Evolutionary conservation across 1,140 invertebrate genomes (phyloP), one percentile per base, ranked within the genome.

Genomic region (Caenorhabditis elegans): DNA sequence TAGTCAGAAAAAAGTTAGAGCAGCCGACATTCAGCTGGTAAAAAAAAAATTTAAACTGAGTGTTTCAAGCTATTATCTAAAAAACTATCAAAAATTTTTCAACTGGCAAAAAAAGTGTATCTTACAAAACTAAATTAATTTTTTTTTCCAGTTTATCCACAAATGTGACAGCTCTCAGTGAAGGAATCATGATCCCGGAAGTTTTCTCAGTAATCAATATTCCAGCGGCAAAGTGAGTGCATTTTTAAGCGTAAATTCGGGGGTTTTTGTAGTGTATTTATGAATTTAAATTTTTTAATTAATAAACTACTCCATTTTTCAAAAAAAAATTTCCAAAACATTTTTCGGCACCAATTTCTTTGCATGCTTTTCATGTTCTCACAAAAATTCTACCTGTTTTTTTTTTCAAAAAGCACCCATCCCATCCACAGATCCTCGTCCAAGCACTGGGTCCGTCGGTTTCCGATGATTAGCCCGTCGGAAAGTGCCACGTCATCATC

Each of bases 181-280:
- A 51, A 34, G 47, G 60, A 17, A 77, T 77, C 36, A 65, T 84
- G 76, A 51, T 84, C 24, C 82, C 82, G 3, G 82, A 84, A 76
- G 70, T 84, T 11, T 84, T 84, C 36, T 70, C 65, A 15, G n/a
- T 28, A 19, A 70, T 84, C 15, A 76, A 78, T 22, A 82, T 84
- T 34, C 82, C 82, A 0, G 65, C 82, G 19, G 82, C 82, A n/a
- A 84, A 76, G 82, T 84, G 26, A 47, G 79, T 84, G 43, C 26
- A 5, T 22, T 82, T 77, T 28, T 17, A 8, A 8, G 28, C 22
- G 22, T 8, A 55, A 55, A 55, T 11, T n/a, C n/a, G n/a, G n/a
- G n/a, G n/a, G n/a, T n/a, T n/a, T n/a, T n/a, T n/a, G n/a, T n/a
- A n/a, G n/a, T n/a, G n/a, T n/a, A n/a, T n/a, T n/a, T n/a, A n/a